Conservation (phyloP, 2,888 invertebrate species). For the Andrena dorsata region DNA sequence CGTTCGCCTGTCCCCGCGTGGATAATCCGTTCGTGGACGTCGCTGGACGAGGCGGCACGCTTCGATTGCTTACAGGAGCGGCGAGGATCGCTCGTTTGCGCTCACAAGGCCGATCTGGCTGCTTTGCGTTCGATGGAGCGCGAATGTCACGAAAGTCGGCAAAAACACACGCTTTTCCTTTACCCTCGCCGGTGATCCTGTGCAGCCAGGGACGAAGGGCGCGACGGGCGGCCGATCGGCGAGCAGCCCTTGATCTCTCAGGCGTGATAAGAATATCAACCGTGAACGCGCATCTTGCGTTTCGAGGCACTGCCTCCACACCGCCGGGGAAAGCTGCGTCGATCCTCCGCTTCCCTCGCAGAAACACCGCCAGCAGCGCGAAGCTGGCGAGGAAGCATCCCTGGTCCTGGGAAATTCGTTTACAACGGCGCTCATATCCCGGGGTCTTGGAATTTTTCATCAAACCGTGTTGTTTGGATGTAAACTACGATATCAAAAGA, state of each 20-base stretch:
- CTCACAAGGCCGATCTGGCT: conserved; percentile 57
- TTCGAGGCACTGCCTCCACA: conserved; percentile 8
- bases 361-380: background rate
- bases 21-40: conserved; percentile 9
- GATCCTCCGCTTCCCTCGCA: background rate
- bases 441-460: too few species aligned
- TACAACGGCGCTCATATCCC: too few species aligned
- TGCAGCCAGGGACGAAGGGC: background rate
- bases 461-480: too few species aligned
- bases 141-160: conserved; percentile 68
- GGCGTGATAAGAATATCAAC: conserved; percentile 59
- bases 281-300: conserved; percentile 39
- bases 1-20: conserved; percentile 10
- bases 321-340: background rate
- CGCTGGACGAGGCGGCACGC: conserved; percentile 12
- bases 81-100: conserved; percentile 39
- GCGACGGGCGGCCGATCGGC: too few species aligned
- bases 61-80: conserved; percentile 4
- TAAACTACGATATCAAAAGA: too few species aligned
- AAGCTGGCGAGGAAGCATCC: background rate
- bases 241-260: conserved; percentile 66
- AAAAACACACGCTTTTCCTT: conserved; percentile 51
- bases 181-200: conserved; percentile 1
- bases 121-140: conserved; percentile 66
- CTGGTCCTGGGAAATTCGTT: too few species aligned